Percentiles rank a stretch among this genome's conserved stretches.
Evolutionary conservation across 2,888 invertebrate species (phyloP).

Genomic region (Platypus cylindrus): DNA sequence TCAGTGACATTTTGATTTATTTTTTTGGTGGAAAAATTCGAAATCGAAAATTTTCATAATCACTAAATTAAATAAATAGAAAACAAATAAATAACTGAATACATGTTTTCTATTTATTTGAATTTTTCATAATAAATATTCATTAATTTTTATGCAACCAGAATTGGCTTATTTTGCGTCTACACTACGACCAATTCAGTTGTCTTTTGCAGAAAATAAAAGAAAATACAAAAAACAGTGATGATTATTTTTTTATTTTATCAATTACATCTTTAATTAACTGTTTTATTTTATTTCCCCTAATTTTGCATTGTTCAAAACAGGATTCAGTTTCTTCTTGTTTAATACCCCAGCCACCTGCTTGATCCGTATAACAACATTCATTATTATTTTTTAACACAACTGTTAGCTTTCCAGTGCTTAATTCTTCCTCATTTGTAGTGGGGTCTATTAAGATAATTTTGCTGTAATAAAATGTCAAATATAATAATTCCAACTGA

Average conservation of each 20-base stretch:
- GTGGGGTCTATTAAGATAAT: constrained; percentile 65
- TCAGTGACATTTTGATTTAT: constrained; percentile 10
- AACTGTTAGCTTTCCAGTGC: constrained; percentile 54
- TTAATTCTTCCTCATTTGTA: constrained; percentile 67
- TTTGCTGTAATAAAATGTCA: constrained; percentile 40
- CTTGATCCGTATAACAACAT: constrained; percentile 58
- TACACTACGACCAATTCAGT: too few species aligned
- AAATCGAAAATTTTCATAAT: constrained; percentile 9
- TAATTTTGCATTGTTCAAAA: constrained; percentile 45
- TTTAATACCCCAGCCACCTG: constrained; percentile 55
- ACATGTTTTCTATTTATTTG: too few species aligned
- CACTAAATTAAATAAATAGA: too few species aligned
- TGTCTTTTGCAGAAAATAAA: too few species aligned
- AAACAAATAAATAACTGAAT: too few species aligned
- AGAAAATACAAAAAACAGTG: too few species aligned
- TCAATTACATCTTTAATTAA: constrained; percentile 9
- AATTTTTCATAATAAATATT: too few species aligned
- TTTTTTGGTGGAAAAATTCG: constrained; percentile 21
- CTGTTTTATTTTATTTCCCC: constrained; percentile 29
- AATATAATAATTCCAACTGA: constrained; percentile 6
- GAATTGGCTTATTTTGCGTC: too few species aligned
- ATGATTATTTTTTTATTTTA: too few species aligned
- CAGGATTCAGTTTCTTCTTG: constrained; percentile 45
- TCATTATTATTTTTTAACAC: constrained; percentile 47
- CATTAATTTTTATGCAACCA: too few species aligned